phyloP scores from a whole-genome alignment of 2,888 invertebrate genomes.

The Agrilus biguttatus region DNA sequence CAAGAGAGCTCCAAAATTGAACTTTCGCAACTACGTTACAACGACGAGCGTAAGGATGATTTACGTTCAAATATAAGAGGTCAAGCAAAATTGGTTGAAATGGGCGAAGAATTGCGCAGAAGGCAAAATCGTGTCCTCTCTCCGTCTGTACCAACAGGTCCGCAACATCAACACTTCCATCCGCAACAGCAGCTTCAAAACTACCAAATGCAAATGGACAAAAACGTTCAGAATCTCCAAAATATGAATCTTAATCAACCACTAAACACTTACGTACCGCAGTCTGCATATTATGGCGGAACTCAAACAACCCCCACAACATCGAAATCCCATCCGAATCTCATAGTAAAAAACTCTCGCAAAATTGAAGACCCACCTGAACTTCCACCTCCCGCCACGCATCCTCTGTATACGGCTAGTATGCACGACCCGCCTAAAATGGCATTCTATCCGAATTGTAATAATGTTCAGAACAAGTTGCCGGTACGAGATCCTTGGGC shows the following conservation, averaged over 20 bases:
- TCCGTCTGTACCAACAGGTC: slow-evolving; percentile 19
- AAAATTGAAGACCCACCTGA: slow-evolving; percentile 37
- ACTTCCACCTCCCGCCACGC: slow-evolving; percentile 53
- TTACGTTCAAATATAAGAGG: slow-evolving; percentile 22
- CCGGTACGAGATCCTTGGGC: slow-evolving; percentile 75
- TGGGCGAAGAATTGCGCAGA: slow-evolving; percentile 65
- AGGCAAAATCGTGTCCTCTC: slow-evolving; percentile 34
- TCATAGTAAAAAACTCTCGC: slow-evolving; percentile 39
- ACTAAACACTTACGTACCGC: slow-evolving; percentile 5
- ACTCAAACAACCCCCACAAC: slow-evolving; percentile 33
- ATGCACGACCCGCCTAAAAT: slow-evolving; percentile 60
- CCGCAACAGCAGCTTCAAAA: slow-evolving; percentile 7
- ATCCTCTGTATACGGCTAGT: slow-evolving; percentile 62
- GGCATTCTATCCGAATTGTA: slow-evolving; percentile 45
- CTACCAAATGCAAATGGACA: slow-evolving; percentile 21
- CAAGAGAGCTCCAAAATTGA: slow-evolving; percentile 21
- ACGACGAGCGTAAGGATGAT: slow-evolving; percentile 11
- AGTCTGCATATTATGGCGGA: slow-evolving; percentile 13
- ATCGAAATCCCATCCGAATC: slow-evolving; percentile 32
- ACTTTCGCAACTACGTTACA: slow-evolving; percentile 16
- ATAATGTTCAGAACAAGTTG: slow-evolving; percentile 42
- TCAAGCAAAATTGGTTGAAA: slow-evolving; percentile 58
- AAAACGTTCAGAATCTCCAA: slow-evolving; percentile 27
- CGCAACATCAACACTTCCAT: slow-evolving; percentile 14
- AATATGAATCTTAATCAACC: slow-evolving; percentile 21